A percentile compares a stretch with the other conserved stretches of the same genome.
Evolutionary conservation across 2,888 invertebrate species (phyloP).

Genomic region (Chloroclystis v-ata): DNA sequence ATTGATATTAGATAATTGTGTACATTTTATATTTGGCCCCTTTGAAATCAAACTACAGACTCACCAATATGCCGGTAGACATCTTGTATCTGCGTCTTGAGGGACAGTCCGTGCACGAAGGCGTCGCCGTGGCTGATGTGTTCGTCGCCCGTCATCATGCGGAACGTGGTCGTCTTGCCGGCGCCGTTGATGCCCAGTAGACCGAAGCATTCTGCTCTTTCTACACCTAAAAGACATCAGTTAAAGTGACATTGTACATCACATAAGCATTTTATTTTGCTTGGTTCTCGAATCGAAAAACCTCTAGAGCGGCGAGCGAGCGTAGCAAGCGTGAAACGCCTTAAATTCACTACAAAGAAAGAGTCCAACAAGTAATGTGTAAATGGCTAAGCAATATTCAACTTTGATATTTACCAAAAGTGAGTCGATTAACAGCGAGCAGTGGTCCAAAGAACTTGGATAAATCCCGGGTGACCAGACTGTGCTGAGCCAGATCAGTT

Average conservation of each 20-base stretch:
- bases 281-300: too few species aligned
- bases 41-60: too few species aligned
- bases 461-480: constrained; percentile 81
- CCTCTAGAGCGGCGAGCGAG: too few species aligned
- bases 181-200: constrained; percentile 91
- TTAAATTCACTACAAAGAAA: too few species aligned
- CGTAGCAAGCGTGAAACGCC: too few species aligned
- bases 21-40: too few species aligned
- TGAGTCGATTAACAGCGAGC: constrained; percentile 87
- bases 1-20: too few species aligned
- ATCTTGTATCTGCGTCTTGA: constrained; percentile 74
- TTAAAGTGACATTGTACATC: too few species aligned
- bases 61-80: constrained; percentile 75
- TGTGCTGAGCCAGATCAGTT: constrained; percentile 57
- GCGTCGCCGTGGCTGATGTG: constrained; percentile 83
- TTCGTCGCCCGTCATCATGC: constrained; percentile 91
- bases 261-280: too few species aligned
- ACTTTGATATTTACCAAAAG: constrained; percentile 60
- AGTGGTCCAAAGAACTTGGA: constrained; percentile 85
- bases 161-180: constrained; percentile 93
- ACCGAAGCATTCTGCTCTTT: constrained; percentile 88
- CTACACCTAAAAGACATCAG: constrained; percentile 78
- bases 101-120: constrained; percentile 79
- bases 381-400: too few species aligned
- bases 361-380: too few species aligned